Evolutionary conservation across 2,888 invertebrate species (phyloP).

Genomic region (Xestia ashworthii): DNA sequence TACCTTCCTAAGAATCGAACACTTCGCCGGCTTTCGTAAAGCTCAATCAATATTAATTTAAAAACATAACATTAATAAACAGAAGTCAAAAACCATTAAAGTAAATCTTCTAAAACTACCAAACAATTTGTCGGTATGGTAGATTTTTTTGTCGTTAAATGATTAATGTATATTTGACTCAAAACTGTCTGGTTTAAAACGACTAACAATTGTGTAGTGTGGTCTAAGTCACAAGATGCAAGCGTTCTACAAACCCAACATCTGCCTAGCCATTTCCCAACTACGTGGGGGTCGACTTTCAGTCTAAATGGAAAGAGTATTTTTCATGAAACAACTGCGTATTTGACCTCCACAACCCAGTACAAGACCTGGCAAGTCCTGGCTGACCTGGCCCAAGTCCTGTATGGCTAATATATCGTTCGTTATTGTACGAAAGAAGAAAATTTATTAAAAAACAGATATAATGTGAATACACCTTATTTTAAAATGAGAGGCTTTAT

Average conservation of each 20-base stretch:
- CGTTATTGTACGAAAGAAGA: background rate
- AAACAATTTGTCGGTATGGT: slow-evolving; percentile 75
- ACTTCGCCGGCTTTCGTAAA: too few species aligned
- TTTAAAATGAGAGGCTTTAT: too few species aligned
- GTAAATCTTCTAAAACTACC: slow-evolving; percentile 54
- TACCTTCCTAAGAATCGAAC: too few species aligned
- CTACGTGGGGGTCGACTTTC: background rate
- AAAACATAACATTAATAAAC: slow-evolving; percentile 29
- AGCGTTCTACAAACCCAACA: background rate
- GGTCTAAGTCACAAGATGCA: slow-evolving; percentile 59
- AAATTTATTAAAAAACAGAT: background rate
- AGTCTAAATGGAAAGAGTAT: background rate
- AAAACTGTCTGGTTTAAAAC: slow-evolving; percentile 35
- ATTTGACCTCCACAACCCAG: background rate
- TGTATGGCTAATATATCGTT: too few species aligned
- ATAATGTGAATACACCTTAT: background rate
- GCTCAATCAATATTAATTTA: background rate
- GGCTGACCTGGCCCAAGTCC: too few species aligned
- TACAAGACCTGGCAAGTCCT: too few species aligned
- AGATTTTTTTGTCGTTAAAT: slow-evolving; percentile 66
- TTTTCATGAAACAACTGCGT: background rate
- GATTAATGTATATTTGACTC: slow-evolving; percentile 69
- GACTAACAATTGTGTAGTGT: slow-evolving; percentile 47
- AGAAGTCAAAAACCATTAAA: slow-evolving; percentile 70
- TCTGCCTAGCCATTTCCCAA: background rate